Percentiles rank a stretch among this genome's conserved stretches.
phyloP scores from a whole-genome alignment of 2,888 invertebrate species.

The Listrodromus nycthemerus region DNA sequence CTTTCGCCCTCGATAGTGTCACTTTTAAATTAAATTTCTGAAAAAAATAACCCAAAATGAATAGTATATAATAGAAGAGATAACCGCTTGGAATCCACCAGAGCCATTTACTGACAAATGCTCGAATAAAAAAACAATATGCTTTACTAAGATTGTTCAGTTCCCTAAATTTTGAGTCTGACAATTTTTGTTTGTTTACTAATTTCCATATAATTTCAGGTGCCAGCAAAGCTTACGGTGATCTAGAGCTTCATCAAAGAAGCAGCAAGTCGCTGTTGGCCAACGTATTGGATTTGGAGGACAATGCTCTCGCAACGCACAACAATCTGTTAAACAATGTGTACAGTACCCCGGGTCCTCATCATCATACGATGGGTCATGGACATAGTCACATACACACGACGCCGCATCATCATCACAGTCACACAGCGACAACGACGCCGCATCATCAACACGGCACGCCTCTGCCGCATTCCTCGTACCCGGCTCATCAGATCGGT shows the following conservation, averaged over 20 bases:
- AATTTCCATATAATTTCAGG: conserved; percentile 82
- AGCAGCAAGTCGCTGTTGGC: conserved; percentile 98
- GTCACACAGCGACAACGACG: conserved; percentile 75
- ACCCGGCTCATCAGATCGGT: conserved; percentile 79
- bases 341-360: conserved; percentile 83
- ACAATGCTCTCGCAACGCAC: conserved; percentile 88
- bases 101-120: no score
- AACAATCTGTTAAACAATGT: conserved; percentile 83
- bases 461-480: conserved; percentile 80
- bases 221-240: conserved; percentile 90
- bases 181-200: not conserved
- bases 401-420: conserved; percentile 83
- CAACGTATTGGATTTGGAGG: conserved; percentile 98
- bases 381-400: conserved; percentile 83
- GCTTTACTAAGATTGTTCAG: not conserved
- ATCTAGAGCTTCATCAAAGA: conserved; percentile 94
- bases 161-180: not conserved
- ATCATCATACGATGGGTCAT: conserved; percentile 81
- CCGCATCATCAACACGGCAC: conserved; percentile 83
- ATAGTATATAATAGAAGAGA: no score
- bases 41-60: no score
- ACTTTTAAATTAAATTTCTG: no score
- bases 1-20: no score
- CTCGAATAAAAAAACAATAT: not conserved
- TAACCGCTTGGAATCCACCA: no score